A percentile compares a stretch with the other conserved stretches of the same genome.
phyloP scores from a whole-genome alignment of 2,888 invertebrate genomes.

The Ametastegia equiseti region DNA sequence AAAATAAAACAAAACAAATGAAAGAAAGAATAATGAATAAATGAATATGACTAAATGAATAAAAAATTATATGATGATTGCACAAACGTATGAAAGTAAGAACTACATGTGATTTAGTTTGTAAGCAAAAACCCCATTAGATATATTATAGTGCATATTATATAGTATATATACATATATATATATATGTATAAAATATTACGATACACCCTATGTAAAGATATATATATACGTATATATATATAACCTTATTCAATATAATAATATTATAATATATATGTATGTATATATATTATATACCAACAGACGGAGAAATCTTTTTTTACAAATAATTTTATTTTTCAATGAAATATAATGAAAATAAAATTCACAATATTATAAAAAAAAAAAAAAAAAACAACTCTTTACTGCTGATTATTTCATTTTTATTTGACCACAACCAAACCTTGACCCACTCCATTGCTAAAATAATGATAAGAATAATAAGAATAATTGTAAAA shows the following conservation, averaged over 20 bases:
- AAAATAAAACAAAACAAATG: no score
- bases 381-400: neutral
- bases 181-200: slow-evolving; percentile 34
- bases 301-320: slow-evolving; percentile 72
- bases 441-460: neutral
- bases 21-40: no score
- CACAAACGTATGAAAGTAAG: slow-evolving; percentile 73
- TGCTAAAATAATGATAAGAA: neutral
- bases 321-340: slow-evolving; percentile 76
- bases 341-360: slow-evolving; percentile 74
- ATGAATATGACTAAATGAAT: no score
- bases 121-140: slow-evolving; percentile 70
- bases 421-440: neutral
- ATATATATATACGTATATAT: slow-evolving; percentile 61
- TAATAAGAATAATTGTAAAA: no score
- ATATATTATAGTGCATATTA: slow-evolving; percentile 43
- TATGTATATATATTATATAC: slow-evolving; percentile 67
- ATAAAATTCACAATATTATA: slow-evolving; percentile 69
- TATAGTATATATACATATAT: slow-evolving; percentile 13
- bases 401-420: neutral
- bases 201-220: slow-evolving; percentile 48
- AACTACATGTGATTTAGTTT: slow-evolving; percentile 74
- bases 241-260: slow-evolving; percentile 61
- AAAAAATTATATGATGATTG: slow-evolving; percentile 55
- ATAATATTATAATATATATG: slow-evolving; percentile 60